Evolutionary conservation across 2,888 invertebrate species (phyloP).

Genomic region (Monoplex corrugatus): DNA sequence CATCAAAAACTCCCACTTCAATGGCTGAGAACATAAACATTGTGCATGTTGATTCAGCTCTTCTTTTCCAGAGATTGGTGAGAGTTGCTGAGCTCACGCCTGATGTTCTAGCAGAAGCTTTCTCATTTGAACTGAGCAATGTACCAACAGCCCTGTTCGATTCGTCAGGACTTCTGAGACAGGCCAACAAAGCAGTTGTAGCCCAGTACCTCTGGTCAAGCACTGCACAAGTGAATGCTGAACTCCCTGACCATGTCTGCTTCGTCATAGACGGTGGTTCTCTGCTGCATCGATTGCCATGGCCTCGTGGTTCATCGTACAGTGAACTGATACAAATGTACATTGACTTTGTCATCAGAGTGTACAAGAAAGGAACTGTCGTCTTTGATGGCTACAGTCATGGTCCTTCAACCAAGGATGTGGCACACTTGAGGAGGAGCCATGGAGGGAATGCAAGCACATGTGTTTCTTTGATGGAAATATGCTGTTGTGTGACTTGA

Average conservation of each 20-base stretch:
- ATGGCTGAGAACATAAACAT: slow-evolving; percentile 40
- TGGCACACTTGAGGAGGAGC: slow-evolving; percentile 52
- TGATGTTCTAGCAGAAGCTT: slow-evolving; percentile 42
- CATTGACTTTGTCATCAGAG: slow-evolving; percentile 47
- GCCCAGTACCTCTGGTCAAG: slow-evolving; percentile 53
- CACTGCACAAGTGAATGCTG: background rate
- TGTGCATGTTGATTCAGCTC: slow-evolving; percentile 52
- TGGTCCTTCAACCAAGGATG: slow-evolving; percentile 56
- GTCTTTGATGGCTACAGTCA: slow-evolving; percentile 61
- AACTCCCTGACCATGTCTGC: background rate
- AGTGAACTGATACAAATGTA: slow-evolving; percentile 41
- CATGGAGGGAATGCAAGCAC: slow-evolving; percentile 45
- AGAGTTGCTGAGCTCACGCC: slow-evolving; percentile 30
- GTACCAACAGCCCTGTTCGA: slow-evolving; percentile 58
- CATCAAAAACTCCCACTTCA: background rate
- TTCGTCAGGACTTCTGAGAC: slow-evolving; percentile 39
- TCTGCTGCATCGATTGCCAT: slow-evolving; percentile 53
- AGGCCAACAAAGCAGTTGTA: slow-evolving; percentile 54
- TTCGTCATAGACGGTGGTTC: slow-evolving; percentile 57
- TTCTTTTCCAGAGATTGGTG: slow-evolving; percentile 59
- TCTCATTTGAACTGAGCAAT: slow-evolving; percentile 56
- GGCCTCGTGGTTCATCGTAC: slow-evolving; percentile 53
- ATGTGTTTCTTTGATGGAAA: slow-evolving; percentile 54
- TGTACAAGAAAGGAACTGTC: slow-evolving; percentile 49
- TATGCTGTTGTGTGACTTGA: slow-evolving; percentile 59